phyloP scores from a whole-genome alignment of 2,113 vertebrate species.

The Nicator chloris region DNA sequence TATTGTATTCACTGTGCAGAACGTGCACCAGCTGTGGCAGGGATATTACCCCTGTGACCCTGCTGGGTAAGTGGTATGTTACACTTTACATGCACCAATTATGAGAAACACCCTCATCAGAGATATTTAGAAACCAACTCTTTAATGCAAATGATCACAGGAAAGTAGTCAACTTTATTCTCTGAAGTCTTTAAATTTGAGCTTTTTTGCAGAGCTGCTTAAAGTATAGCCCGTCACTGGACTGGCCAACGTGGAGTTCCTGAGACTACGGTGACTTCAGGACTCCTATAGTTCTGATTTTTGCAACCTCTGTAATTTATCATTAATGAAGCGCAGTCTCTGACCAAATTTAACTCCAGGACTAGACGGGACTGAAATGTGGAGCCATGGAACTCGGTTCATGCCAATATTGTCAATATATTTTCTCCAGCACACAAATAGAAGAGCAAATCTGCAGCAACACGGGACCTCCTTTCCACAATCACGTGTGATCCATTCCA shows the following conservation, averaged over 20 bases:
- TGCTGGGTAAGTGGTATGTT: background rate
- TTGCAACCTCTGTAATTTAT: background rate
- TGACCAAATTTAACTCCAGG: background rate
- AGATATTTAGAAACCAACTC: background rate
- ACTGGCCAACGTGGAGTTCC: background rate
- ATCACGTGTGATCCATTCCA: background rate
- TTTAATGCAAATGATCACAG: background rate
- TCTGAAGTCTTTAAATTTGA: background rate
- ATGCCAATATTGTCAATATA: background rate
- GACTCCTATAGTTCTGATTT: background rate
- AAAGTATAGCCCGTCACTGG: background rate
- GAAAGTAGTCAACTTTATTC: background rate
- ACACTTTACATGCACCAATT: background rate
- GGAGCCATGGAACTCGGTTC: background rate
- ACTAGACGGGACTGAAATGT: background rate
- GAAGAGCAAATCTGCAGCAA: background rate
- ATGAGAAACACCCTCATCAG: background rate
- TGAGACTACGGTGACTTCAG: background rate
- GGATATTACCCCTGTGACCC: background rate
- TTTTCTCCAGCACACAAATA: background rate
- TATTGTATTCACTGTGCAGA: background rate
- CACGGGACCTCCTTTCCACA: accelerated
- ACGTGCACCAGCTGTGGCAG: background rate
- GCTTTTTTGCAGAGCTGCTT: background rate
- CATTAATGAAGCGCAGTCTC: background rate